Evolutionary conservation across 2,113 vertebrate genomes (phyloP).

Genomic region (Oncorhynchus gorbuscha): DNA sequence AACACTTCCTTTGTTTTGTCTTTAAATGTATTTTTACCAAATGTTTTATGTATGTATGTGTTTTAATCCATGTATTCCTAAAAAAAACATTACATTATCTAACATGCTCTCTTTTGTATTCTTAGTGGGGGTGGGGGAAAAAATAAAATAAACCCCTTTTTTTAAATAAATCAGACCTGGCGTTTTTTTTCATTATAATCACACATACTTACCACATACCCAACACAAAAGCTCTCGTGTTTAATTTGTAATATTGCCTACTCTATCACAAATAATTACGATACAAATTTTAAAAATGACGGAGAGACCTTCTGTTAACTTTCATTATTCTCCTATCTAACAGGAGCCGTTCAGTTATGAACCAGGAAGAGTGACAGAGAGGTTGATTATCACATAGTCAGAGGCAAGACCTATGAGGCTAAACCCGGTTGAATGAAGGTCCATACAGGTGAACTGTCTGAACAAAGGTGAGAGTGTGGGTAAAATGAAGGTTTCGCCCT

Average conservation of each 20-base stretch:
- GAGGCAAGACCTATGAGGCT: too few species aligned
- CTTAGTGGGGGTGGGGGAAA: conserved; percentile 48
- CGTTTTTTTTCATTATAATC: not conserved
- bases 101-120: conserved; percentile 62
- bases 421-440: too few species aligned
- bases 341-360: too few species aligned
- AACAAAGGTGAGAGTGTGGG: not conserved
- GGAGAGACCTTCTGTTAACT: conserved; percentile 23
- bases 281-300: conserved; percentile 58
- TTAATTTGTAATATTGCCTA: too few species aligned
- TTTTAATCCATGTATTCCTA: conserved; percentile 67
- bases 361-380: not conserved
- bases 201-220: not conserved
- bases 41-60: conserved; percentile 65
- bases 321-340: not conserved
- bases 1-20: conserved; percentile 52
- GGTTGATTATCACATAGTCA: conserved; percentile 2
- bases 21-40: conserved; percentile 50
- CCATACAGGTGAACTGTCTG: not conserved
- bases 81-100: conserved; percentile 55
- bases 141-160: conserved; percentile 66
- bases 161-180: conserved; percentile 47
- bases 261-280: conserved; percentile 21
- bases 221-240: not conserved
- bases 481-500: not conserved